Evolutionary conservation across 2,113 vertebrate genomes (phyloP).

Genomic region (Indri indri): DNA sequence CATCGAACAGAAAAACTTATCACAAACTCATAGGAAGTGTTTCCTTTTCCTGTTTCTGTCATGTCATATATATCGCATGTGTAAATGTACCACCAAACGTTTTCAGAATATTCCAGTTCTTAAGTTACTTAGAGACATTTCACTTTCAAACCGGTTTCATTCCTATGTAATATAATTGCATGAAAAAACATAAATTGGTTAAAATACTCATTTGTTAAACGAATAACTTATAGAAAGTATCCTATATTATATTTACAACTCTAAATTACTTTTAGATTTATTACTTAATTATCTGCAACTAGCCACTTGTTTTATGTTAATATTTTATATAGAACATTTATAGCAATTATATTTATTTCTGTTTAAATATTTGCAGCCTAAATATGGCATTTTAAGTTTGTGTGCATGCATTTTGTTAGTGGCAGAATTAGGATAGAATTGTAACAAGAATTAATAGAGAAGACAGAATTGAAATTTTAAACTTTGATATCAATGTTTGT

Average conservation of each 20-base stretch:
- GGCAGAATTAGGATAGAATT: background rate
- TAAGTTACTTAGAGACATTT: background rate
- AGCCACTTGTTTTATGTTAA: background rate
- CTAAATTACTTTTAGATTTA: background rate
- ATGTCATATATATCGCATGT: background rate
- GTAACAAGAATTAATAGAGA: background rate
- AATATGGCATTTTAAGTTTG: background rate
- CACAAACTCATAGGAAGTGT: background rate
- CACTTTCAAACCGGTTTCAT: conserved; percentile 1
- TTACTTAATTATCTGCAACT: background rate
- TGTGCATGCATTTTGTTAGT: background rate
- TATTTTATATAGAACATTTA: background rate
- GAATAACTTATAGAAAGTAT: background rate
- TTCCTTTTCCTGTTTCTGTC: background rate
- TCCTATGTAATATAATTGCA: background rate
- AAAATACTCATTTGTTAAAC: background rate
- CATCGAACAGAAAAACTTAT: background rate
- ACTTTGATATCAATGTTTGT: background rate
- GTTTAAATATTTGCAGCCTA: conserved; percentile 9
- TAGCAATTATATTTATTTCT: background rate
- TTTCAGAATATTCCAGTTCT: background rate
- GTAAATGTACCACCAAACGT: background rate
- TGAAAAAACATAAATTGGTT: background rate
- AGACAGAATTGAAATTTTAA: background rate
- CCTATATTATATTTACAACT: background rate